Conservation (phyloP, 2,113 vertebrate genomes). For the Argyrosomus japonicus region DNA sequence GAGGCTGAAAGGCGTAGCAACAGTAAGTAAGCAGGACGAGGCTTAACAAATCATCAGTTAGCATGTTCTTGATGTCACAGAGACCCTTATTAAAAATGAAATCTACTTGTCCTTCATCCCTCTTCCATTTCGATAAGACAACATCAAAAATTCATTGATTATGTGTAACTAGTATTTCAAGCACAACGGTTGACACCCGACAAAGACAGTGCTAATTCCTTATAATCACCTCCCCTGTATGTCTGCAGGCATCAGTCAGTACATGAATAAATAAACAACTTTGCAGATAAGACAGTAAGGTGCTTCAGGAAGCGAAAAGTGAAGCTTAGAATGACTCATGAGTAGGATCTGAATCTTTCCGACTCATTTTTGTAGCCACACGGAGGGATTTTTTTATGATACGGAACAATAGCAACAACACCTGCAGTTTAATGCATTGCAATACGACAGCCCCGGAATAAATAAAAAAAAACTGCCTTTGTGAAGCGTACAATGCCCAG, state of each 20-base stretch:
- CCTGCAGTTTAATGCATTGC: constrained; percentile 5
- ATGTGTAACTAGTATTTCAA: neutral
- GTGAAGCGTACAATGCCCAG: neutral
- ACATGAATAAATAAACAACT: constrained; percentile 50
- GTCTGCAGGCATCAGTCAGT: constrained; percentile 41
- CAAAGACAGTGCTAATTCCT: constrained; percentile 42
- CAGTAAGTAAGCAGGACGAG: too few species aligned
- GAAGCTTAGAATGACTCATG: constrained; percentile 34
- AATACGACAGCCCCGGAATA: neutral
- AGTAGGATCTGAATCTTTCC: constrained; percentile 12
- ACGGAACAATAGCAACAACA: neutral
- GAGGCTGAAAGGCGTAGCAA: neutral
- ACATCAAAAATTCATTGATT: neutral
- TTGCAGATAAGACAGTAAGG: constrained; percentile 35
- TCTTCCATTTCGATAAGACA: too few species aligned
- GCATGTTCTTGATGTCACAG: neutral
- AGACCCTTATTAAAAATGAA: neutral
- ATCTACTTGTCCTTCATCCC: neutral
- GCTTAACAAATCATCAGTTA: neutral
- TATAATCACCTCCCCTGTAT: constrained; percentile 46
- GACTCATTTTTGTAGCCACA: constrained; percentile 21
- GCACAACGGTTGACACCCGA: neutral
- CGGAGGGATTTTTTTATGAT: too few species aligned
- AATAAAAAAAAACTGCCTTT: neutral
- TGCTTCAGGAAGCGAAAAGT: constrained; percentile 40